Percentiles rank a stretch among this genome's conserved stretches.
Evolutionary conservation across 2,888 invertebrate genomes (phyloP).

Genomic region (Quadroppia sp.): DNA sequence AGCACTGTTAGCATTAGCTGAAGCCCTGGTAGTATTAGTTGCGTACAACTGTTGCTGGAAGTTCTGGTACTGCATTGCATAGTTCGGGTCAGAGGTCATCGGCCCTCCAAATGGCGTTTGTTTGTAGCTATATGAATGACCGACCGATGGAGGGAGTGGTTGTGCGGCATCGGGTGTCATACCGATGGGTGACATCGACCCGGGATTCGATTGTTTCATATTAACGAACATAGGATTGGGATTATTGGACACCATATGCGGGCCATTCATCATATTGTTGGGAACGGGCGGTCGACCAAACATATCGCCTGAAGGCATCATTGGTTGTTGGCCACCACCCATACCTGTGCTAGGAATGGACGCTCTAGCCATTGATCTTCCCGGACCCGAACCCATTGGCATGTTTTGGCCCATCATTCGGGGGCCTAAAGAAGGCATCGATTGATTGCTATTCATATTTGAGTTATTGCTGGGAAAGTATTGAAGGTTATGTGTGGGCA

Average conservation of each 20-base stretch:
- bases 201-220: slow-evolving; percentile 54
- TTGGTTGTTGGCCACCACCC: slow-evolving; percentile 17
- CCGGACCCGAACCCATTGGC: slow-evolving; percentile 44
- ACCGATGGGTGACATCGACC: slow-evolving; percentile 45
- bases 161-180: slow-evolving; percentile 47
- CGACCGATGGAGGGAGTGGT: slow-evolving; percentile 48
- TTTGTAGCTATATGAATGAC: slow-evolving; percentile 61
- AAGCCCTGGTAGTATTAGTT: slow-evolving; percentile 65
- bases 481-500: slow-evolving; percentile 66
- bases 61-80: slow-evolving; percentile 91
- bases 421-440: slow-evolving; percentile 44
- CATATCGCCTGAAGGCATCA: slow-evolving; percentile 34
- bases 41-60: slow-evolving; percentile 93
- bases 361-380: slow-evolving; percentile 39
- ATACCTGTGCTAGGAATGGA: slow-evolving; percentile 40
- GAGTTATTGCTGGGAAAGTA: slow-evolving; percentile 64
- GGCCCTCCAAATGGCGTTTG: slow-evolving; percentile 73
- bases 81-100: slow-evolving; percentile 78
- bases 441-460: slow-evolving; percentile 44
- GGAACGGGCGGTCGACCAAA: slow-evolving; percentile 31
- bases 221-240: slow-evolving; percentile 69
- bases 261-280: slow-evolving; percentile 38
- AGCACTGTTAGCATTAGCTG: background rate
- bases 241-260: background rate
- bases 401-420: slow-evolving; percentile 44